These are phyloP conservation scores for Pardosa pseudoannulata DNA, from an alignment of 2,888 invertebrate genomes.

Conservation along the genomic window DNA sequence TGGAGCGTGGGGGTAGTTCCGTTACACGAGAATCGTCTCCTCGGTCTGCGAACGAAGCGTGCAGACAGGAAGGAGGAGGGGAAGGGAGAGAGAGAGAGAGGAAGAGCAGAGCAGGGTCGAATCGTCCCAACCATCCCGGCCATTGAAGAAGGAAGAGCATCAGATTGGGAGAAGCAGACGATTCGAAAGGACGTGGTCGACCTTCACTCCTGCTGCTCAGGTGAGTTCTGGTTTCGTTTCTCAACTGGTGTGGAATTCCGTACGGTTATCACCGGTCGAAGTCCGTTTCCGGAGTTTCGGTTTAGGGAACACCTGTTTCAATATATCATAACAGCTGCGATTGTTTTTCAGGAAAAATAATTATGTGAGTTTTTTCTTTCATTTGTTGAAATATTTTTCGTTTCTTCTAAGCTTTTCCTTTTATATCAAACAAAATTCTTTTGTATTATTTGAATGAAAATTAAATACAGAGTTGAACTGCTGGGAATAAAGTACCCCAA, in stretches of 20 bases:
- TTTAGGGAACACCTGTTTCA: too few relatives aligned
- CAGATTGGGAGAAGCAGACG: background rate
- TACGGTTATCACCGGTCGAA: background rate
- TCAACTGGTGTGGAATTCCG: background rate
- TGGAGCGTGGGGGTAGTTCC: background rate
- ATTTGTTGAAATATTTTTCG: too few relatives aligned
- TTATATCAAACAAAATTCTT: too few relatives aligned
- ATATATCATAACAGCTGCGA: too few relatives aligned
- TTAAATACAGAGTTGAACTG: too few relatives aligned
- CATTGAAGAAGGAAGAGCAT: slow-evolving; percentile 7
- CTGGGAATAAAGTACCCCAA: too few relatives aligned
- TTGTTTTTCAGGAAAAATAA: too few relatives aligned
- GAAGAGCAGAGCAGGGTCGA: background rate
- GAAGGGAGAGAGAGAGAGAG: slow-evolving; percentile 17
- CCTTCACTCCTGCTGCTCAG: background rate
- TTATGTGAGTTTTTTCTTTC: too few relatives aligned
- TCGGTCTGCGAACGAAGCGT: slow-evolving; percentile 67
- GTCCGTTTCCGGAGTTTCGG: background rate
- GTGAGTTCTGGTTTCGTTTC: background rate
- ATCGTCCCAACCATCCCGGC: background rate
- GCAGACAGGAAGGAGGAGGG: slow-evolving; percentile 22
- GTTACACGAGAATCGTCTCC: slow-evolving; percentile 22
- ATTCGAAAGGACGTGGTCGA: background rate
- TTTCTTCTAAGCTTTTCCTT: too few relatives aligned
- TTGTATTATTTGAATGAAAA: too few relatives aligned